phyloP scores from a whole-genome alignment of 1,140 invertebrate species.

The Medauroidea extradentata region DNA sequence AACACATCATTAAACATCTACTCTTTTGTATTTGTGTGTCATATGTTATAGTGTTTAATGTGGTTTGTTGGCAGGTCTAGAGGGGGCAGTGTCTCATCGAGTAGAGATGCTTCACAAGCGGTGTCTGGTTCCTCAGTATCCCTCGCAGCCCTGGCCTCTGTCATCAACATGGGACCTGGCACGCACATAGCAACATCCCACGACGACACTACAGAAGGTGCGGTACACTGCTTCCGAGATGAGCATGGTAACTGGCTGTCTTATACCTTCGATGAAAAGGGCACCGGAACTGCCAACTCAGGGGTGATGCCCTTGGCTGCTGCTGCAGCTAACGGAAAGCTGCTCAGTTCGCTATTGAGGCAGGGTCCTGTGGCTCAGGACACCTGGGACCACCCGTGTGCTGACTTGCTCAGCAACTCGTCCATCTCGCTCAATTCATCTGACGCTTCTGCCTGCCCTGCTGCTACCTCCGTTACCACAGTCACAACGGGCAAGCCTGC shows the following conservation, averaged over 20 bases:
- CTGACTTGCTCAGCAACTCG: constrained; percentile 49
- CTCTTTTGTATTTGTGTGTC: no score
- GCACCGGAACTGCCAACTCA: constrained; percentile 50
- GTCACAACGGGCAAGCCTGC: constrained; percentile 45
- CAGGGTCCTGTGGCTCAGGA: constrained; percentile 17
- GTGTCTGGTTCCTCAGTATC: neutral
- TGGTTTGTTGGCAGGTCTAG: neutral
- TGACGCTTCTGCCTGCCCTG: constrained; percentile 17
- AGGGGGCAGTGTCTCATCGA: neutral
- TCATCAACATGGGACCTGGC: constrained; percentile 29
- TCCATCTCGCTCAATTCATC: constrained; percentile 54
- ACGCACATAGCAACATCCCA: constrained; percentile 76
- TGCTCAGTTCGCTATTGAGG: constrained; percentile 22
- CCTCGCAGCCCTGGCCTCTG: constrained; percentile 17
- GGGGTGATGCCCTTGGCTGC: constrained; percentile 41
- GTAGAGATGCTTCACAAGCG: neutral
- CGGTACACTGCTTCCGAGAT: constrained; percentile 75
- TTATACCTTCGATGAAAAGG: constrained; percentile 82
- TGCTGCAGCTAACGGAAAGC: constrained; percentile 18
- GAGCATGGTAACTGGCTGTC: constrained; percentile 60
- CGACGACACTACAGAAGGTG: constrained; percentile 82
- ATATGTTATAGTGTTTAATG: no score
- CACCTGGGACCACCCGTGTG: constrained; percentile 39
- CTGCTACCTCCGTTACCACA: no score
- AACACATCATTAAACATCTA: no score